Evolutionary conservation across 92 coral and sea anemone genomes (phyloP), one percentile per base, ranked within the genome.

Genomic region (Actinernus sp.): DNA sequence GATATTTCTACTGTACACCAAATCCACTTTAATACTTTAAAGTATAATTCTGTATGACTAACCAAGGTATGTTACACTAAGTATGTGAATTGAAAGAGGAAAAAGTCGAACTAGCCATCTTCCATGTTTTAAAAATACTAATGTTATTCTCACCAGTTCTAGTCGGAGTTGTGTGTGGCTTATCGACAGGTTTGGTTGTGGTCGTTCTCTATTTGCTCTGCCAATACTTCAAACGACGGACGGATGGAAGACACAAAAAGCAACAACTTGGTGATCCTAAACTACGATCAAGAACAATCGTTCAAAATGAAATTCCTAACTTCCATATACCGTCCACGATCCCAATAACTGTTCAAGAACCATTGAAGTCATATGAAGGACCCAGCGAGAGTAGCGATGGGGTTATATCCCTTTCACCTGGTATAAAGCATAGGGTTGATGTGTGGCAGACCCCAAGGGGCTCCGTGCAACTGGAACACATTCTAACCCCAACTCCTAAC

Each of bases 121-220:
- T n/a, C n/a, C n/a, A n/a, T n/a, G n/a, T n/a, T n/a, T n/a, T n/a
- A n/a, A n/a, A n/a, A n/a, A n/a, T n/a, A n/a, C n/a, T n/a, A n/a
- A n/a, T n/a, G n/a, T n/a, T 39, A 56, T 28, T 58, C 20, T 63
- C 60, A 31, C 32, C 34, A 47, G 70, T 78, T 79, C 66, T 75
- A n/a, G 41, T 74, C 31, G 86, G 73, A 19, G 71, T 85, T 30
- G 91, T 78, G 19, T 40, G 54, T 58, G 91, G 91, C 12, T 9
- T 85, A 14, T 34, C 68, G 4, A 62, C 85, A 1, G 91, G 86
- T n/a, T 1, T 71, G 6, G 22, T 85, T 26, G 73, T 58, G 1
- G 61, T 66, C 13, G 23, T 66, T 21, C 21, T 72, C 8, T 85
- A 56, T 58, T 28, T 71, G 0, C 24, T 66, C 23, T 24, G 45